Evolutionary conservation across 2,888 invertebrate genomes (phyloP), one percentile per base, ranked within the genome.

Genomic region (Catocala nupta): DNA sequence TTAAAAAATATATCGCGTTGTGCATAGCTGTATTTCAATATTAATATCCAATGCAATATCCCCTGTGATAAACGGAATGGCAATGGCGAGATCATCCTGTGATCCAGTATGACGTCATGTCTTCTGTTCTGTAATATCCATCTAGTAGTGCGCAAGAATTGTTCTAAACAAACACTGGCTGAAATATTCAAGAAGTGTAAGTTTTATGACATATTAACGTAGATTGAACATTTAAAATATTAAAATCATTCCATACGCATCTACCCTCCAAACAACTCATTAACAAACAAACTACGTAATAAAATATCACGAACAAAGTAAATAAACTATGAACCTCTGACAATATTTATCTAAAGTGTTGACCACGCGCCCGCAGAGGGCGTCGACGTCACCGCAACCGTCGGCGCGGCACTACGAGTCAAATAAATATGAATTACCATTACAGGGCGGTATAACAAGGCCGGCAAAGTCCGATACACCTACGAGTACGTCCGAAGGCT

Each of bases 341-440:
- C 61, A 71, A 75, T 75, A 68, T 73, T 71, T 73, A 75, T 75
- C 64, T 64, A 47, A 59, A 62, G 43, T 42, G 58, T 62, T 49
- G 62, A 54, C 74, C 47, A 55, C 54, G 16, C 12, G 45, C 47
- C 36, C 11, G 0, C 47, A 39, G 36, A 47, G 36, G 36, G n/a
- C 47, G 47, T 55, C 34, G n/a, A 16, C 55, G 45, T 50, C 45
- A n/a, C 50, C 56, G 34, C 34, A 51, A 52, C 33, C 52, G 43
- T 9, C 36, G 13, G 48, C n/a, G 12, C 36, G 34, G 13, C 50
- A 5, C 13, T 16, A 25, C 34, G 42, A 75, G 73, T 79, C 73
- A 75, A 78, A 83, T 81, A 84, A 79, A 81, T 83, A 84, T 80
- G 82, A 83, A 83, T 83, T 73, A 77, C 78, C 81, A 83, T 81